phyloP scores from a whole-genome alignment of 2,888 invertebrate genomes.

The Andrena fulva region DNA sequence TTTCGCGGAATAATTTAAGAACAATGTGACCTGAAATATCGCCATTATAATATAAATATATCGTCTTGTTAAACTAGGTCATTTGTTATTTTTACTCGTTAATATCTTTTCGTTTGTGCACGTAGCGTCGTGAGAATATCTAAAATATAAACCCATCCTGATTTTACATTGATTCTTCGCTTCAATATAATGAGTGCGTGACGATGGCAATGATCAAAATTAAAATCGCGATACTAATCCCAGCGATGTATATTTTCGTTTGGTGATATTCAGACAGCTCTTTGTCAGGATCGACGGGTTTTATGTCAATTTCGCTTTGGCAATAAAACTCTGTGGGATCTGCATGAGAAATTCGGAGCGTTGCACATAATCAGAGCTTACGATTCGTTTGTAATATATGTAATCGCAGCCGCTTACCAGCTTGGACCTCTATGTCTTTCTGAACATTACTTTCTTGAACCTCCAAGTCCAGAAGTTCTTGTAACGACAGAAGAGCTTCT shows the following conservation, averaged over 20 bases:
- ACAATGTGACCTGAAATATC: slow-evolving; percentile 17
- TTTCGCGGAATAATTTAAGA: slow-evolving; percentile 58
- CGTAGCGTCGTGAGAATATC: slow-evolving; percentile 4
- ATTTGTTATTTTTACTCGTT: slow-evolving; percentile 19
- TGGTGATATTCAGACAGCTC: slow-evolving; percentile 87
- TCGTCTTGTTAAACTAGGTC: slow-evolving; percentile 20
- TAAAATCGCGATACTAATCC: slow-evolving; percentile 88
- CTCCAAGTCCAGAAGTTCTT: slow-evolving; percentile 92
- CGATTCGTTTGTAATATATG: slow-evolving; percentile 13
- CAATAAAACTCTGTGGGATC: slow-evolving; percentile 84
- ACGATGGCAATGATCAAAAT: slow-evolving; percentile 88
- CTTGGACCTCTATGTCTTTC: slow-evolving; percentile 91
- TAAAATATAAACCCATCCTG: slow-evolving; percentile 19
- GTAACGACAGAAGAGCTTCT: slow-evolving; percentile 92
- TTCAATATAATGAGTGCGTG: slow-evolving; percentile 85
- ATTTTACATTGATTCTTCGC: slow-evolving; percentile 36
- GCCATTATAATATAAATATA: slow-evolving; percentile 36
- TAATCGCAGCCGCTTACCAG: slow-evolving; percentile 86
- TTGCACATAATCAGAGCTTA: not conserved
- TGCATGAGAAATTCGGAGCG: slow-evolving; percentile 54
- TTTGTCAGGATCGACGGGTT: slow-evolving; percentile 86
- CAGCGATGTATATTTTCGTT: slow-evolving; percentile 86
- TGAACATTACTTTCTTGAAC: slow-evolving; percentile 90
- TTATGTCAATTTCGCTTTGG: slow-evolving; percentile 83
- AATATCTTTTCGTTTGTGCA: slow-evolving; percentile 11